These are phyloP conservation scores for Drosophila repleta DNA, from an alignment of 1,140 invertebrate genomes.

Conservation along the genomic window DNA sequence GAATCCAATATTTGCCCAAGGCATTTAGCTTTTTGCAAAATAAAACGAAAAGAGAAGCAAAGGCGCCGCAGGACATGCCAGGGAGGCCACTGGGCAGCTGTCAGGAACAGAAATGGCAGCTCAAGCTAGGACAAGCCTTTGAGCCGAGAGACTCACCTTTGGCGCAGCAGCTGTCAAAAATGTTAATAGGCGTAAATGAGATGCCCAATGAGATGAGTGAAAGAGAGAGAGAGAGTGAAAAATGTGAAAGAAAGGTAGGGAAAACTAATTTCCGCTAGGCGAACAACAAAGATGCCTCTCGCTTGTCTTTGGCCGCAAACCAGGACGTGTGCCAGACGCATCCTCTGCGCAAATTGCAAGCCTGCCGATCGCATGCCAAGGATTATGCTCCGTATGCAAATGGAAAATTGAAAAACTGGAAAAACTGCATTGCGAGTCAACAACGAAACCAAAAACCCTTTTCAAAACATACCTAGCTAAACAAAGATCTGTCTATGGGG, in stretches of 20 bases:
- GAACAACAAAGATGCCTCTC: constrained; percentile 43
- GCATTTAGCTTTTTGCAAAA: constrained; percentile 48
- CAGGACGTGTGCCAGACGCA: constrained; percentile 71
- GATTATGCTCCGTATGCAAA: constrained; percentile 63
- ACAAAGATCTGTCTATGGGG: constrained; percentile 39
- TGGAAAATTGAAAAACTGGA: constrained; percentile 38
- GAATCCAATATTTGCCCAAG: constrained; percentile 52
- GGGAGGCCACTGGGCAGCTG: constrained; percentile 58
- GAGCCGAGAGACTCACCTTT: constrained; percentile 51
- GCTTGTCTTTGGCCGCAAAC: constrained; percentile 26
- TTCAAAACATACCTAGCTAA: constrained; percentile 43
- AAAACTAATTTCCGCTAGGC: constrained; percentile 71
- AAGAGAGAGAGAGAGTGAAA: neutral
- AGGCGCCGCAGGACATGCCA: constrained; percentile 58
- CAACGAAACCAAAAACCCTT: constrained; percentile 63
- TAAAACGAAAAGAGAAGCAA: neutral
- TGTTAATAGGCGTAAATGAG: constrained; percentile 78
- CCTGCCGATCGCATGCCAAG: constrained; percentile 47
- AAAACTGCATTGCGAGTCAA: constrained; percentile 51
- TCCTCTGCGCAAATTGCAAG: constrained; percentile 66
- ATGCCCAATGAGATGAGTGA: constrained; percentile 57
- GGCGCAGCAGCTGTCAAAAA: constrained; percentile 69
- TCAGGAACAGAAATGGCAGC: constrained; percentile 47
- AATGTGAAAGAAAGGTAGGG: constrained; percentile 37
- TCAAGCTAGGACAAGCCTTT: constrained; percentile 59